phyloP scores from a whole-genome alignment of 1,140 invertebrate species.

The Lethrus apterus region DNA sequence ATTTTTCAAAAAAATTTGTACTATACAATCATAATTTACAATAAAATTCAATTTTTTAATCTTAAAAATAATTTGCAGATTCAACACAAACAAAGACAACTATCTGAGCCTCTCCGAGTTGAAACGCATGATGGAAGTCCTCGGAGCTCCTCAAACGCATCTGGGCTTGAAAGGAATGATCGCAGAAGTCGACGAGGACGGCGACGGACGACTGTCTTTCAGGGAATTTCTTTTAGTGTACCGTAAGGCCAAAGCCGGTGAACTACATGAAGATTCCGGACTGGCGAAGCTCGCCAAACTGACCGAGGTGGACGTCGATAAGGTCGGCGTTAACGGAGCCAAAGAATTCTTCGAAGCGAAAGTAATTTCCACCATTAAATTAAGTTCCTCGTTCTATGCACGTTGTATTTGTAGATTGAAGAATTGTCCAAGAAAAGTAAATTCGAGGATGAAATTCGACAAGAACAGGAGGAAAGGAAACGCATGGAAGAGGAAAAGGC shows the following conservation, averaged over 20 bases:
- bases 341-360: conserved; percentile 90
- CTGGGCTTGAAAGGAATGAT: conserved; percentile 92
- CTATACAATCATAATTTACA: background rate
- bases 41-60: conserved; percentile 28
- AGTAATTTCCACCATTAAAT: conserved; percentile 38
- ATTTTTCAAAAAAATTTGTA: background rate
- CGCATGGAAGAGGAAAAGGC: conserved; percentile 72
- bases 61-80: too few relatives aligned
- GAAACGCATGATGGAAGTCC: conserved; percentile 93
- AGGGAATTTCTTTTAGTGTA: conserved; percentile 87
- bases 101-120: conserved; percentile 82
- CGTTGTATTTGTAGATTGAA: conserved; percentile 58
- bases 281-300: conserved; percentile 73
- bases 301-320: conserved; percentile 81
- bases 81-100: conserved; percentile 80
- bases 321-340: conserved; percentile 81
- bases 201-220: conserved; percentile 83
- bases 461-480: conserved; percentile 78
- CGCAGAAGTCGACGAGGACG: conserved; percentile 85
- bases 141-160: conserved; percentile 93
- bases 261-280: conserved; percentile 72
- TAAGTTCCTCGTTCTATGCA: background rate
- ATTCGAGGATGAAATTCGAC: conserved; percentile 79
- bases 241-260: conserved; percentile 77
- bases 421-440: conserved; percentile 70